A percentile compares a stretch with the other conserved stretches of the same genome.
phyloP scores from a whole-genome alignment of 2,113 vertebrate genomes.

The Heterocephalus glaber region DNA sequence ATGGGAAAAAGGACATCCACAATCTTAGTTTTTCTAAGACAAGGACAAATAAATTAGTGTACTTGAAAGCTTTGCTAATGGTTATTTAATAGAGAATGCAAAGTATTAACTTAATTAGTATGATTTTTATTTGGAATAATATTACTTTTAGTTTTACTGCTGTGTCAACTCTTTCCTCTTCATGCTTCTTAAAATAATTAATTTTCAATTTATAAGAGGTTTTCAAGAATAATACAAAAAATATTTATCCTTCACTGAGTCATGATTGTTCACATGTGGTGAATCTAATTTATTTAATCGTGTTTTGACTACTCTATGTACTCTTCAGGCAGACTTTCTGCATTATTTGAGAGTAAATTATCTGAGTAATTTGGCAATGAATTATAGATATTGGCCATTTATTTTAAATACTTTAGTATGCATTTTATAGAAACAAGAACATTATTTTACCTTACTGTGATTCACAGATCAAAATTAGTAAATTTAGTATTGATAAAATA shows the following conservation, averaged over 20 bases:
- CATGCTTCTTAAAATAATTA: background rate
- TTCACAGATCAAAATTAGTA: constrained; percentile 5
- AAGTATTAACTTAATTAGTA: background rate
- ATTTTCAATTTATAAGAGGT: background rate
- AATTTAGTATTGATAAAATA: background rate
- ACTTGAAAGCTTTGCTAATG: background rate
- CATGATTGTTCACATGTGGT: background rate
- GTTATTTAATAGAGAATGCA: background rate
- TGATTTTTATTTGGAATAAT: background rate
- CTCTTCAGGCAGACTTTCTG: background rate
- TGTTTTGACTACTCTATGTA: background rate
- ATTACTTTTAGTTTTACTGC: background rate
- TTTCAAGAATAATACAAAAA: background rate
- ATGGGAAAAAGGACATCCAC: background rate
- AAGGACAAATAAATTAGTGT: background rate
- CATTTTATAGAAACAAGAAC: background rate
- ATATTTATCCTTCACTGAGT: background rate
- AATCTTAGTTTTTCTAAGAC: background rate
- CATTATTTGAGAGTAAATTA: constrained; percentile 9
- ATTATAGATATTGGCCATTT: background rate
- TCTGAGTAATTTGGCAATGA: background rate
- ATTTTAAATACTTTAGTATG: background rate
- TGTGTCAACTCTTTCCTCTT: background rate
- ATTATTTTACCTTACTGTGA: background rate
- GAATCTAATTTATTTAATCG: background rate